Base-by-base conservation (phyloP, 2,888 invertebrate genomes). In the Megamerina dolium region DNA sequence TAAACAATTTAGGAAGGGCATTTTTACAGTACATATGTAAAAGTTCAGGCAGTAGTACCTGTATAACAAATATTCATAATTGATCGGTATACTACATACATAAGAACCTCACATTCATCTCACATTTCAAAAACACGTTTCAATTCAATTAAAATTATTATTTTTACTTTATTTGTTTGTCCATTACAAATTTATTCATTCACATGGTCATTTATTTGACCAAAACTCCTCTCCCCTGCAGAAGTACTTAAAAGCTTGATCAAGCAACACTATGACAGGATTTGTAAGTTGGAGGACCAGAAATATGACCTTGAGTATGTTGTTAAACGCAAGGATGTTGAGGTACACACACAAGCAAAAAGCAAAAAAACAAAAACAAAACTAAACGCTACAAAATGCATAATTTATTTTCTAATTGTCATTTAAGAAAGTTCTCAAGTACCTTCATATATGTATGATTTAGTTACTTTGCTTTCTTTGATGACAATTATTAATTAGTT, bases 291-390 rank as follows among this genome's bases (percentile, higher is more conserved):
- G 79, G 95, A 96, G 81, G 87, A 88, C 68, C 80, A 85, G 74
- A 97, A 96, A 79, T 97, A 88, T 80, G 99, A 99, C 83, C 82
- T 96, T 83, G 97, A 99, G 81, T 87, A 88, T 81, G 79, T 89
- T 78, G 94, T 96, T 76, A 89, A 90, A 79, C 87, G 88, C 81
- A 97, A 97, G 87, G 97, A 97, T 77, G 85, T 84, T 76, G 93
- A 96, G 92, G 95, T 96, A 87, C 81, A 80, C 70, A 62, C 52
- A 64, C 48, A 51, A n/a, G n/a, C n/a, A n/a, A n/a, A n/a, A 34
- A 29, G 37, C 21, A 41, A 20, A 23, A 12, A 33, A 40, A 43
- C 34, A 35, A 34, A 36, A 34, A 41, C 10, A 14, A 34, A 38
- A 31, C 4, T 31, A 31, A 8, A n/a, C 8, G 10, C 19, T 19